Conservation (phyloP, 2,113 vertebrate genomes). For the Globicephala melas region DNA sequence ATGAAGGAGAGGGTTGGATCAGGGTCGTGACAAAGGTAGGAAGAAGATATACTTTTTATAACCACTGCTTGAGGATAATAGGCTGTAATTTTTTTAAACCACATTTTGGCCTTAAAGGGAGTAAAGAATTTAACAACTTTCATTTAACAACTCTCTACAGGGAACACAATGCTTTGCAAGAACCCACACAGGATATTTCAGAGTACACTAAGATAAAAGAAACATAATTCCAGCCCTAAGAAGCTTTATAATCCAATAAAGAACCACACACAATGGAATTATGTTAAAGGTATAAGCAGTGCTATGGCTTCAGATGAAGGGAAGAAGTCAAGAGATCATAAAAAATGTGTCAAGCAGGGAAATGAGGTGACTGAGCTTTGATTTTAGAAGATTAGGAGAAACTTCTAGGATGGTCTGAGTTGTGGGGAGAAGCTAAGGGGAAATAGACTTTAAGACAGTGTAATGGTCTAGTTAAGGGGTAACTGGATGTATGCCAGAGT, state of each 20-base stretch:
- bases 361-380: not conserved
- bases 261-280: not conserved
- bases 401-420: not conserved
- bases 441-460: not conserved
- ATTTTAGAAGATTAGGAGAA: not conserved
- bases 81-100: not conserved
- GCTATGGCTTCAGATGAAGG: not conserved
- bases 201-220: slow-evolving; percentile 24
- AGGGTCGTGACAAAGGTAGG: not conserved
- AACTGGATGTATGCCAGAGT: not conserved
- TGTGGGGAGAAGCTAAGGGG: not conserved
- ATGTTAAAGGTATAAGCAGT: not conserved
- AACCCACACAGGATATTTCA: slow-evolving; percentile 25
- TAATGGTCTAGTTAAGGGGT: not conserved
- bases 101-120: slow-evolving; percentile 28
- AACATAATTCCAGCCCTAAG: not conserved
- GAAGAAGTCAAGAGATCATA: not conserved
- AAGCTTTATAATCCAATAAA: slow-evolving; percentile 13
- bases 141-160: slow-evolving; percentile 1
- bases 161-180: slow-evolving; percentile 14
- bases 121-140: slow-evolving; percentile 28
- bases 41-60: slow-evolving; percentile 7
- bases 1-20: not conserved
- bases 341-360: not conserved
- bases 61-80: not conserved